Evolutionary conservation across 2,797 vertebrate species (phyloP).

Genomic region (Danio jaintianensis): DNA sequence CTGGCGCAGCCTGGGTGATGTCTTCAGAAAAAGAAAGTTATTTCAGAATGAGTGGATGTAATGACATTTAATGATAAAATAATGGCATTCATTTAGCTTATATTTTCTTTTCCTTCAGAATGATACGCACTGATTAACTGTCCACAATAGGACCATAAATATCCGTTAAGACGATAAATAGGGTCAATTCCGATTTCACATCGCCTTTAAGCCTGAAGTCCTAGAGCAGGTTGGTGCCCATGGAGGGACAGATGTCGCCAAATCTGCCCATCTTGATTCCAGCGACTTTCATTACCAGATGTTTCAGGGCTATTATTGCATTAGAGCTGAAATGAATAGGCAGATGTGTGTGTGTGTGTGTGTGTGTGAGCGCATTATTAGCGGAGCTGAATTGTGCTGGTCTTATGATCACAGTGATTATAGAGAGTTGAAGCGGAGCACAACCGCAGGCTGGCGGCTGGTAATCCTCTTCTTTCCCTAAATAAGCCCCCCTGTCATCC

Average conservation of each 20-base stretch:
- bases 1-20: neutral
- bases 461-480: constrained; percentile 57
- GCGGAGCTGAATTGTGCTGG: constrained; percentile 58
- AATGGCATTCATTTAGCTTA: too few species aligned
- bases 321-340: constrained; percentile 80
- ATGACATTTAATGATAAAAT: neutral
- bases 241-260: constrained; percentile 70
- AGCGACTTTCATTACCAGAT: constrained; percentile 80
- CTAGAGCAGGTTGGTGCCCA: constrained; percentile 35
- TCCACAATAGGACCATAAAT: neutral
- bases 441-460: constrained; percentile 45
- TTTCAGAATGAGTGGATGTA: neutral
- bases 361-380: constrained; percentile 79
- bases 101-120: too few species aligned
- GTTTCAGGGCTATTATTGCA: constrained; percentile 83
- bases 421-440: constrained; percentile 50
- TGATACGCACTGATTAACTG: neutral
- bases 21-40: neutral
- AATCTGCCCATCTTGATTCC: constrained; percentile 76
- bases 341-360: constrained; percentile 80
- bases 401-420: constrained; percentile 60
- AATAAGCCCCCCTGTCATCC: constrained; percentile 57
- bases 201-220: constrained; percentile 24
- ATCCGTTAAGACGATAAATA: neutral
- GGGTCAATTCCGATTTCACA: constrained; percentile 22